These are phyloP conservation scores for Microcebus griseorufus DNA, from an alignment of 2,113 vertebrate genomes.

Conservation along the genomic window DNA sequence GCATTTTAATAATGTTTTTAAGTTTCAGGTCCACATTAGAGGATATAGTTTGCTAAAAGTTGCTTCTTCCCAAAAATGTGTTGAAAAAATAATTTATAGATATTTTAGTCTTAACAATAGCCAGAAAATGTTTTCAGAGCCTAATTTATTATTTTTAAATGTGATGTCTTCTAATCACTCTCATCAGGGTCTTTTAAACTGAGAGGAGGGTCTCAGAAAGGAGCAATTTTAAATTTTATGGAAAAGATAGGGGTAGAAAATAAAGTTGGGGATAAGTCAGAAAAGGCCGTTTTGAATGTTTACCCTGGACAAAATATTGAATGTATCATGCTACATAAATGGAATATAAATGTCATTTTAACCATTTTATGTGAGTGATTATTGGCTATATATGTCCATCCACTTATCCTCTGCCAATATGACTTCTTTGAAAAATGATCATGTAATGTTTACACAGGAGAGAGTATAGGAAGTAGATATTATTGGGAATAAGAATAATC, in stretches of 20 bases:
- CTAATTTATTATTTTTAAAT: background rate
- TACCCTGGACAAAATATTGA: background rate
- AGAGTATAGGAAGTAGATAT: background rate
- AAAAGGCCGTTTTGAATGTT: background rate
- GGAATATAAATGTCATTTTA: background rate
- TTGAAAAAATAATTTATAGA: background rate
- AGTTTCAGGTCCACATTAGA: background rate
- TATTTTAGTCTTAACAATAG: background rate
- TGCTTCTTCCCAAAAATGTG: background rate
- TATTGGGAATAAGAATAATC: background rate
- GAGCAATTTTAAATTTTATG: background rate
- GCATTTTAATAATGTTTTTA: background rate
- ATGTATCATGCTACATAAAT: background rate
- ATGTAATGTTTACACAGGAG: background rate
- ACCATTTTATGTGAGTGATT: background rate
- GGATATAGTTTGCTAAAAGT: background rate
- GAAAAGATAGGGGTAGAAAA: background rate
- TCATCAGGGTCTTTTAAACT: background rate
- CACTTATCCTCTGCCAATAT: background rate
- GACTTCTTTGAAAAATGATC: background rate
- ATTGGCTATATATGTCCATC: fast-evolving
- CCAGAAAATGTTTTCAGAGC: background rate
- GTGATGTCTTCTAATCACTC: background rate
- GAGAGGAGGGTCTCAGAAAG: background rate
- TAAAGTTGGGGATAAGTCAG: background rate